A percentile compares a stretch with the other conserved stretches of the same genome.
Conservation (phyloP, 1,140 invertebrate species). For the Ooceraea biroi region DNA sequence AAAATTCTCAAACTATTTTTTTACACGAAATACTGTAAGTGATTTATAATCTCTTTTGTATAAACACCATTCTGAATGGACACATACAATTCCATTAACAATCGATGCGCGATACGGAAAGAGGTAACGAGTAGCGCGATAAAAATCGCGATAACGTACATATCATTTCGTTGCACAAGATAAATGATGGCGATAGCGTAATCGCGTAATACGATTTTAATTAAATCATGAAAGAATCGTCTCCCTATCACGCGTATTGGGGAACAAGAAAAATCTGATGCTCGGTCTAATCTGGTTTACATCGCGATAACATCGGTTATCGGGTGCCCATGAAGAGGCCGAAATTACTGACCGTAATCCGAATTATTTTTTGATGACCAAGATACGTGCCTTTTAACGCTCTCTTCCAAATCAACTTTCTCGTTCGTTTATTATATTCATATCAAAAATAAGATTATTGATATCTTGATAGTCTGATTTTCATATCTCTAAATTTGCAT, state of each 20-base stretch:
- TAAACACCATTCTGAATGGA: background rate
- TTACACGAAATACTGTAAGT: too few relatives aligned
- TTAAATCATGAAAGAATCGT: slow-evolving; percentile 36
- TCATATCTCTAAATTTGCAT: slow-evolving; percentile 1
- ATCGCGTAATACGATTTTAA: slow-evolving; percentile 53
- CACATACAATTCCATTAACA: slow-evolving; percentile 1
- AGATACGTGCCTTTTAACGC: background rate
- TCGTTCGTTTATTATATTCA: background rate
- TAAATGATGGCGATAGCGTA: slow-evolving; percentile 36
- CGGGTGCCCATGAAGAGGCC: background rate
- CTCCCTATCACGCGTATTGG: background rate
- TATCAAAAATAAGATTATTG: background rate
- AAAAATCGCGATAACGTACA: background rate
- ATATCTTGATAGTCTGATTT: background rate
- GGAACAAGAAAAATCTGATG: background rate
- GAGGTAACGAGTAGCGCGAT: background rate
- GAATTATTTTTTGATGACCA: slow-evolving; percentile 2
- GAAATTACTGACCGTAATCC: slow-evolving; percentile 19
- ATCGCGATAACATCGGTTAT: slow-evolving; percentile 24
- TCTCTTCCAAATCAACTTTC: background rate
- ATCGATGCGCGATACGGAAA: background rate
- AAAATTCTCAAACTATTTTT: too few relatives aligned
- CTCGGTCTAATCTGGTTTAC: slow-evolving; percentile 13
- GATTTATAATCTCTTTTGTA: background rate
- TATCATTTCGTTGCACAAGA: background rate